Percentiles rank a stretch among this genome's conserved stretches.
These are phyloP conservation scores for Tinea pellionella DNA, from an alignment of 2,888 invertebrate genomes.

Conservation along the genomic window DNA sequence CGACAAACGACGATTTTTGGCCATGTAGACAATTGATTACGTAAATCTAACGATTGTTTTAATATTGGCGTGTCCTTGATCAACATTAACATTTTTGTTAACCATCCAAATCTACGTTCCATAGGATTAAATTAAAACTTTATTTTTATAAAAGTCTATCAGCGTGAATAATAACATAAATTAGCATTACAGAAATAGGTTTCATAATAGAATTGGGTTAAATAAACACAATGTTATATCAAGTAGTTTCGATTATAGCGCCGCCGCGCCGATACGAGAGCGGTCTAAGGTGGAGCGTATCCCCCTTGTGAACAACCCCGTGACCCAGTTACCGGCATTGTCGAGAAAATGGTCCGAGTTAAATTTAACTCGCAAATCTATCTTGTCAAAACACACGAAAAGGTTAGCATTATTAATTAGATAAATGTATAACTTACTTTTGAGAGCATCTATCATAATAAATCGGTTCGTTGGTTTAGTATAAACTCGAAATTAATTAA, in stretches of 20 bases:
- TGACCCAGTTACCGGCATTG: constrained; percentile 49
- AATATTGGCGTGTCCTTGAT: constrained; percentile 8
- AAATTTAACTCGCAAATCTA: constrained; percentile 46
- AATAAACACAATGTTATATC: constrained; percentile 1
- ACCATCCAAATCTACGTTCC: constrained; percentile 9
- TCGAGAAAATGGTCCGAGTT: constrained; percentile 51
- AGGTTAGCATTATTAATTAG: neutral
- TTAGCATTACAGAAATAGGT: neutral
- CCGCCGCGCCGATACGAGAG: neutral
- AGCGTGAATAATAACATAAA: neutral
- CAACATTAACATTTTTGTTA: constrained; percentile 11
- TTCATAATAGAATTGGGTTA: neutral
- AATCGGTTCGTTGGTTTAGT: too few species aligned
- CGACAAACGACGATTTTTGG: neutral
- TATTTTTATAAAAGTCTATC: neutral
- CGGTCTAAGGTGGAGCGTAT: neutral
- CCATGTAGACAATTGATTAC: constrained; percentile 3
- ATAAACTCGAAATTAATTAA: neutral
- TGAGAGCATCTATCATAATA: neutral
- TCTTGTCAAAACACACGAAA: constrained; percentile 21
- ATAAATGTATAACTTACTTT: neutral
- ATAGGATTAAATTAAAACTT: neutral
- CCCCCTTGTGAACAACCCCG: constrained; percentile 30
- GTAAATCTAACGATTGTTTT: neutral
- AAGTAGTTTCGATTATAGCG: neutral